phyloP scores from a whole-genome alignment of 2,113 vertebrate genomes.

The Amphilophus citrinellus region DNA sequence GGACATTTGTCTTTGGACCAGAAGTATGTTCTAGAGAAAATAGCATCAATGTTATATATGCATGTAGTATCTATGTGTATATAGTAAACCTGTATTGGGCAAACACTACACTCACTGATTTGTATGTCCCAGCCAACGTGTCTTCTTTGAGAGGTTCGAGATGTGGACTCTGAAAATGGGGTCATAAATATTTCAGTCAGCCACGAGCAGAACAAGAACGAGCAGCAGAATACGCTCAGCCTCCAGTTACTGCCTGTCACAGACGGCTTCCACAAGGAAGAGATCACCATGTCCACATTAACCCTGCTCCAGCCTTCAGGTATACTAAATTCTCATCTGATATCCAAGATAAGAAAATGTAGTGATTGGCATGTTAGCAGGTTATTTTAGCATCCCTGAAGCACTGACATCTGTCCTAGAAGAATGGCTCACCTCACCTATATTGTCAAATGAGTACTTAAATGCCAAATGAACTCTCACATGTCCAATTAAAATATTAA shows the following conservation, averaged over 20 bases:
- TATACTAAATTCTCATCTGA: neutral
- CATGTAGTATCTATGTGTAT: neutral
- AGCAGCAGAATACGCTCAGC: neutral
- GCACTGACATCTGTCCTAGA: neutral
- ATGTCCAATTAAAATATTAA: neutral
- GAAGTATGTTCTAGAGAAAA: constrained; percentile 87
- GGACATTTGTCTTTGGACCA: constrained; percentile 92
- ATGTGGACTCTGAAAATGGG: constrained; percentile 84
- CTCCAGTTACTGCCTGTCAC: constrained; percentile 18
- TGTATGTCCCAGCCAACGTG: constrained; percentile 82
- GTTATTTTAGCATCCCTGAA: neutral
- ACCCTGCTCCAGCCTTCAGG: neutral
- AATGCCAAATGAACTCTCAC: neutral
- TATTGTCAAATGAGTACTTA: neutral
- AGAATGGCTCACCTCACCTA: constrained; percentile 8
- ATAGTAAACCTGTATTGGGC: neutral
- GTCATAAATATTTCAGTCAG: constrained; percentile 42
- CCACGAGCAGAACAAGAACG: constrained; percentile 9
- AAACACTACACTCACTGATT: constrained; percentile 84
- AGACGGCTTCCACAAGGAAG: constrained; percentile 11
- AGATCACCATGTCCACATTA: neutral
- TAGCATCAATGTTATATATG: neutral
- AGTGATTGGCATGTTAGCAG: constrained; percentile 5
- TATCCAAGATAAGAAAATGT: constrained; percentile 6
- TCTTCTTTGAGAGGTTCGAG: constrained; percentile 92